Evolutionary conservation across 1,140 invertebrate species (phyloP).

Genomic region (Hylyphantes graminicola): DNA sequence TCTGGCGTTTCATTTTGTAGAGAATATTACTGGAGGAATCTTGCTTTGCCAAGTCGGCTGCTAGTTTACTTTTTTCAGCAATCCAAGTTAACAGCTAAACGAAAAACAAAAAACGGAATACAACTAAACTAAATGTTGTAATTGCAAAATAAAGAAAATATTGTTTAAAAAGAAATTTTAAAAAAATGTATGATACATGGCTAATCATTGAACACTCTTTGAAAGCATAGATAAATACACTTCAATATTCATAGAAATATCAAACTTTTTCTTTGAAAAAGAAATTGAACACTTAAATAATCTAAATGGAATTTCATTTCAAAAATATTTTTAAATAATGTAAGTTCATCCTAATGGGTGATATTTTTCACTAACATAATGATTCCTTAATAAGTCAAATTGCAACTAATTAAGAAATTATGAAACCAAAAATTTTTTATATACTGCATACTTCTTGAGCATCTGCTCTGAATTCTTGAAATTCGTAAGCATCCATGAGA

Average conservation of each 20-base stretch:
- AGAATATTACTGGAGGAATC: conserved; percentile 89
- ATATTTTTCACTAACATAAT: too few species aligned
- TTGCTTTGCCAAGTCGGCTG: conserved; percentile 89
- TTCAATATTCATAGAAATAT: too few species aligned
- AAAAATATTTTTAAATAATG: too few species aligned
- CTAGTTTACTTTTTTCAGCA: conserved; percentile 90
- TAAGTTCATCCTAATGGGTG: too few species aligned
- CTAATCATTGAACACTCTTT: background rate
- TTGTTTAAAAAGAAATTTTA: background rate
- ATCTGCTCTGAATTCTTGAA: conserved; percentile 47
- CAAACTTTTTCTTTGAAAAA: too few species aligned
- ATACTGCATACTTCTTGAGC: conserved; percentile 26
- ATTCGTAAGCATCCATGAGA: conserved; percentile 25
- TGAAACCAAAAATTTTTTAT: background rate
- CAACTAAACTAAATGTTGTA: background rate
- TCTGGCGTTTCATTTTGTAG: conserved; percentile 96
- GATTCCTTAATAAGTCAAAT: too few species aligned
- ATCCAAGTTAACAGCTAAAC: conserved; percentile 75
- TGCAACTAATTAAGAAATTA: too few species aligned
- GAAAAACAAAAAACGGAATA: too few species aligned
- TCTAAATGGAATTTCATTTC: too few species aligned
- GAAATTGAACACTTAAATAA: too few species aligned
- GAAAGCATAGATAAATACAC: too few species aligned
- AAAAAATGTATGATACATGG: background rate
- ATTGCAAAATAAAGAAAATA: background rate